Evolutionary conservation across 2,797 vertebrate species (phyloP), one percentile per base, ranked within the genome.

Genomic region (Sebastolobus altivelis): DNA sequence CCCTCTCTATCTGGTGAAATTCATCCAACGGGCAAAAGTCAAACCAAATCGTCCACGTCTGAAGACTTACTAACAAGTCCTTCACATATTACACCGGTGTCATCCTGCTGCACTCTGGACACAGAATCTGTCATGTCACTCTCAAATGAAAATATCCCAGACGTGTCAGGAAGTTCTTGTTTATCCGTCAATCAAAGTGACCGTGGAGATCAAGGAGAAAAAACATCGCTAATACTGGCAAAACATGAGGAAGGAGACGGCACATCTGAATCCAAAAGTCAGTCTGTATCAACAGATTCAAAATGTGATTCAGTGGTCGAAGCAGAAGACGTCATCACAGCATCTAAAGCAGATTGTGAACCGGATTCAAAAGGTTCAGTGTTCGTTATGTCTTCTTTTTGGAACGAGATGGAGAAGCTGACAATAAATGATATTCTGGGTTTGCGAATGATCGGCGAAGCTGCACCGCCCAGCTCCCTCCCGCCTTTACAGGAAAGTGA

Each of bases 371-470:
- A 80, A 59, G 35, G n/a, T 35, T 84, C 93, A 16, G 92, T 95
- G 27, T 96, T 93, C 59, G 92, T 94, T 14, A 96, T 97, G 83
- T 97, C 96, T 2, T 95, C 94, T n/a, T 97, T 97, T 65, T 97
- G 96, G 96, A 93, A 77, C 54, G 95, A 96, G 75, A 96, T 97
- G 95, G 96, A 96, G 77, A 96, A 94, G 66, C 79, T 97, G 80
- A 97, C 96, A 3, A 96, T 97, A 72, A 96, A 96, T 7, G 96
- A 97, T 79, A 97, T 97, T 66, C 79, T 97, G 79, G 89, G 92
- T 63, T 85, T 95, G 49, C 86, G 93, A 52, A 84, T 82, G 49
- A 81, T 83, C 5, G 68, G 61, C 46, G 86, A 83, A 73, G 60
- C 77, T 60, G 77, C 90, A 52, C 62, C 85, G 8, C 20, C 81